Evolutionary conservation across 2,113 vertebrate species (phyloP).

Genomic region (Dolichotis patagonum): DNA sequence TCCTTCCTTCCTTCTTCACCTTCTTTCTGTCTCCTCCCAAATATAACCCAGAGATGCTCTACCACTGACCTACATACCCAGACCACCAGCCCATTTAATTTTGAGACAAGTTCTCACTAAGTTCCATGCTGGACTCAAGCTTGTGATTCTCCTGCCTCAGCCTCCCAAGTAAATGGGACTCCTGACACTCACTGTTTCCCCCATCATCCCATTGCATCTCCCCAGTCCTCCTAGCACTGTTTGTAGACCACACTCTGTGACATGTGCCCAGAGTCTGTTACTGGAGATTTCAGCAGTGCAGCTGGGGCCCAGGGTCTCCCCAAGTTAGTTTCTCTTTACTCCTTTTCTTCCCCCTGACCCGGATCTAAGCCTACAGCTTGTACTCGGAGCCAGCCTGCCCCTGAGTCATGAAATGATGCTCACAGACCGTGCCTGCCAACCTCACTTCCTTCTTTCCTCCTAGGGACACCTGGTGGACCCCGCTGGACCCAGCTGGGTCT

Average conservation of each 20-base stretch:
- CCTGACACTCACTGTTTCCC: neutral
- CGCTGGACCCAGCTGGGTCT: neutral
- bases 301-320: neutral
- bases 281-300: neutral
- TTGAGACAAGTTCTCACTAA: neutral
- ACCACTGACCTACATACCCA: neutral
- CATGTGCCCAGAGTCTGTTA: neutral
- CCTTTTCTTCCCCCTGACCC: neutral
- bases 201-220: too few relatives aligned
- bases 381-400: neutral
- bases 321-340: neutral
- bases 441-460: too few relatives aligned
- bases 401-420: neutral
- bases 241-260: neutral
- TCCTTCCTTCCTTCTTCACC: neutral
- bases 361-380: neutral
- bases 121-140: neutral
- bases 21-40: neutral
- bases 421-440: accelerated
- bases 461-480: neutral
- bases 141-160: neutral
- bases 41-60: neutral
- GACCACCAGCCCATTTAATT: neutral
- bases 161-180: neutral
- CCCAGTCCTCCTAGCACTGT: accelerated